Percentiles rank a stretch among this genome's conserved stretches.
phyloP scores from a whole-genome alignment of 1,140 invertebrate species.

The Eulimnadia texana region DNA sequence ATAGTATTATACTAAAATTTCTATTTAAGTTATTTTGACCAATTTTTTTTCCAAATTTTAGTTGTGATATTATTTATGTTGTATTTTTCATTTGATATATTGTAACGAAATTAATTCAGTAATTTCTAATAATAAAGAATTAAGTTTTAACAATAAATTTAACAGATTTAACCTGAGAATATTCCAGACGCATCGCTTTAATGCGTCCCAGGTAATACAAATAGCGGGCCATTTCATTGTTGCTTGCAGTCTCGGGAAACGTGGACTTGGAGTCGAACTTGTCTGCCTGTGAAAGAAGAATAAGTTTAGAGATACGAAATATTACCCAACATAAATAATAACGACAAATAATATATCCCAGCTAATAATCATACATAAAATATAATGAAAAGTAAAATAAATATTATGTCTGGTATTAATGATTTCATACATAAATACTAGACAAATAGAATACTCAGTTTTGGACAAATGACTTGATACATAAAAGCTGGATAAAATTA shows the following conservation, averaged over 20 bases:
- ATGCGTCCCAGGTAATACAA: constrained; percentile 94
- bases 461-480: background rate
- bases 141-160: no score
- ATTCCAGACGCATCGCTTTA: constrained; percentile 91
- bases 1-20: no score
- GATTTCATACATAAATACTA: no score
- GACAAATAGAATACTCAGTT: background rate
- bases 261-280: constrained; percentile 92
- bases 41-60: no score
- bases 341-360: background rate
- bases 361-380: constrained; percentile 1
- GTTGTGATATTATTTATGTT: no score
- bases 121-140: no score
- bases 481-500: no score
- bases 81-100: no score
- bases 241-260: constrained; percentile 91
- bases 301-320: no score
- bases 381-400: background rate
- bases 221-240: constrained; percentile 97
- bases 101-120: no score
- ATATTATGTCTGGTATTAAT: background rate
- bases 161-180: constrained; percentile 40
- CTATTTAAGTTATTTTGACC: no score
- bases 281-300: constrained; percentile 54
- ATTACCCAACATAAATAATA: constrained; percentile 3